A percentile compares a stretch with the other conserved stretches of the same genome.
Evolutionary conservation across 2,113 vertebrate species (phyloP).

Genomic region (Megaptera novaeangliae): DNA sequence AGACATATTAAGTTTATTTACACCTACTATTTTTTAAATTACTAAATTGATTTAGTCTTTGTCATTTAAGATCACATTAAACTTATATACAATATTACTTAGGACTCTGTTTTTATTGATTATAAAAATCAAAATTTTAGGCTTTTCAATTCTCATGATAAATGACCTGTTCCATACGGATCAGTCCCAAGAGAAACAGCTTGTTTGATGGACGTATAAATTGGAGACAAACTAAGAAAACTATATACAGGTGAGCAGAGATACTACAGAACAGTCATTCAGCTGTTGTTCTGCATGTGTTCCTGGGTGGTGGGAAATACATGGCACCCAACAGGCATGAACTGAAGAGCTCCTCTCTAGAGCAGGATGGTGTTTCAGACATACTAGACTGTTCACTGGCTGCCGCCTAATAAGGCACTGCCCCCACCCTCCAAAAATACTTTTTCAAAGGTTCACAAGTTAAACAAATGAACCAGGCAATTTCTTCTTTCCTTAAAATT

Average conservation of each 20-base stretch:
- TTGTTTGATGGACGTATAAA: neutral
- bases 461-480: neutral
- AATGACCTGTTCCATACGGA: neutral
- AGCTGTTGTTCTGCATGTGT: neutral
- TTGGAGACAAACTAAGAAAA: neutral
- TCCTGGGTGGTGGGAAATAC: neutral
- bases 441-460: neutral
- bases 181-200: neutral
- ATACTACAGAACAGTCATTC: neutral
- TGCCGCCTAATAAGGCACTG: neutral
- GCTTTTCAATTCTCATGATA: neutral
- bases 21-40: neutral
- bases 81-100: neutral
- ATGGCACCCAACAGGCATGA: neutral
- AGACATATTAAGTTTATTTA: neutral
- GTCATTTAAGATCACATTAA: neutral
- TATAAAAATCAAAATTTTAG: neutral
- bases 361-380: neutral
- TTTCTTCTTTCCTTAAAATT: neutral
- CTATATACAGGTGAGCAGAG: neutral
- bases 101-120: neutral
- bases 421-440: neutral
- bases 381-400: neutral
- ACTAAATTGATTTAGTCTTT: neutral
- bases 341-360: neutral